Evolutionary conservation across 2,113 vertebrate genomes (phyloP), one percentile per base, ranked within the genome.

Genomic region (Nanorana parkeri): DNA sequence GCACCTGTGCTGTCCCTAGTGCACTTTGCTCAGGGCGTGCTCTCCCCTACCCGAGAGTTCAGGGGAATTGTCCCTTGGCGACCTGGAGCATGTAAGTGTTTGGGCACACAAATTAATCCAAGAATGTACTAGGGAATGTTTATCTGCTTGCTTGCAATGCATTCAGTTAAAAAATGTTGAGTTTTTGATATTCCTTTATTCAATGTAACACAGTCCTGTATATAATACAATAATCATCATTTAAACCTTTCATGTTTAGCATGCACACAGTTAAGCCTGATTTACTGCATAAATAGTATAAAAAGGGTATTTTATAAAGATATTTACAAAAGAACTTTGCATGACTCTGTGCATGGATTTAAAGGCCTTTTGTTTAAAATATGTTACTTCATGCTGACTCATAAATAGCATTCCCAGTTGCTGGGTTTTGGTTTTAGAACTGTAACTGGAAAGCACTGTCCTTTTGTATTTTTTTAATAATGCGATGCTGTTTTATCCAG

Each of bases 401-500:
- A 79, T 20, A 58, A 79, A 79, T 68, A 68, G 77, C 36, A 55
- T 54, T 78, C 63, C 63, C 63, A 78, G 76, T 66, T 67, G 63
- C 61, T 78, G 51, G 61, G 76, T 23, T 78, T 78, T 65, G 51
- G 76, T 67, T 78, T 68, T 56, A 51, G 52, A 56, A 67, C 68
- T 28, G 58, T 51, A 41, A 58, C 65, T 68, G 65, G 47, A 52
- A 60, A 66, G 64, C 21, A 58, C 15, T 68, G 52, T 79, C 55
- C 28, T 68, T 68, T 60, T 68, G 28, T 79, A 17, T 60, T 79
- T 79, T n/a, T 41, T 21, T 17, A 29, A 68, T 68, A 79, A 79
- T 68, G 51, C 41, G 55, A 29, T 56, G 20, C 20, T 68, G 77
- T 78, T 24, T 79, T 21, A 56, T 79, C 52, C 23, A 56, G 28